These are phyloP conservation scores for Gallinago paraguaiae DNA, from an alignment of 2,113 vertebrate genomes.

Conservation along the genomic window DNA sequence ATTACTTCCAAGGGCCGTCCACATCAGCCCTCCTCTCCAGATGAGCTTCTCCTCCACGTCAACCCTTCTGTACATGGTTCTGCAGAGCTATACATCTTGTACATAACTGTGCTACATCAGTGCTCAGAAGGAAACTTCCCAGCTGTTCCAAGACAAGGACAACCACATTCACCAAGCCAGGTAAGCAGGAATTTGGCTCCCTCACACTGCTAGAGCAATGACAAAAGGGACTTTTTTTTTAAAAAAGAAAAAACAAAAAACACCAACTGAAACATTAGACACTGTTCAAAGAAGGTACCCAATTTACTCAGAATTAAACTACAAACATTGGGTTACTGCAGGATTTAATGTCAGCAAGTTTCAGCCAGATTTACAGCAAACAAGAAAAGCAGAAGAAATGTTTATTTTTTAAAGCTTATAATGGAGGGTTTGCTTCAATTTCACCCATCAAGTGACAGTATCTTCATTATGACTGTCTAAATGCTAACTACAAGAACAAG, in stretches of 20 bases:
- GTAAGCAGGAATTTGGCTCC: background rate
- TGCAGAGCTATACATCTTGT: background rate
- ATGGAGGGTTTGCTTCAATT: background rate
- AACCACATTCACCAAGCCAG: background rate
- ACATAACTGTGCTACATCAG: background rate
- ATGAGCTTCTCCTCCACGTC: background rate
- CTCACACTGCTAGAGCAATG: background rate
- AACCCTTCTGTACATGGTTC: background rate
- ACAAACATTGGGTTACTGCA: background rate
- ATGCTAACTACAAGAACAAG: background rate
- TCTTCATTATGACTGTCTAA: background rate
- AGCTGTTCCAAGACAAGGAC: background rate
- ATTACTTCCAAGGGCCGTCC: background rate
- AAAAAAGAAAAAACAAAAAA: too few species aligned
- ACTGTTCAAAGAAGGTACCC: background rate
- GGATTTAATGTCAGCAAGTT: background rate
- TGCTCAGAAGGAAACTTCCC: background rate
- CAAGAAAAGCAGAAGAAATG: background rate
- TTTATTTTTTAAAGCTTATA: background rate
- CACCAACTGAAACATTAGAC: background rate
- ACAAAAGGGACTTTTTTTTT: background rate
- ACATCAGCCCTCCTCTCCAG: background rate
- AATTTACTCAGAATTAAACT: background rate
- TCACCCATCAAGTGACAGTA: background rate
- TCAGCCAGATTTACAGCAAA: background rate